Base-by-base conservation (phyloP, 2,888 invertebrate genomes). In the Drosophila antonietae region DNA sequence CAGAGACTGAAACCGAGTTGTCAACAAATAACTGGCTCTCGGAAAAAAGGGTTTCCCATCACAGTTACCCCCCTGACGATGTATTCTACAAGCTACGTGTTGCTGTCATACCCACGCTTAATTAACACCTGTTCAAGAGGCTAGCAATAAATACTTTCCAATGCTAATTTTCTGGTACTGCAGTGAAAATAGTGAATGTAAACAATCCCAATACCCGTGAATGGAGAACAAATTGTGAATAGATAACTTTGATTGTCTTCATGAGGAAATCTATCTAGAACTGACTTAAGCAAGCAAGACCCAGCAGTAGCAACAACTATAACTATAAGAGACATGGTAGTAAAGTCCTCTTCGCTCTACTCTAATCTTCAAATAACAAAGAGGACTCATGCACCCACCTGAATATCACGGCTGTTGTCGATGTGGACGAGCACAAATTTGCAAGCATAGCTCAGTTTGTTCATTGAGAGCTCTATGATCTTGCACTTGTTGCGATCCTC, bases 401-500 rank as follows among this genome's bases (percentile, higher is more conserved):
- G 96, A 76, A 98, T 94, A 92, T 98, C 98, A 53, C 98, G 95
- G 60, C 98, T 97, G 90, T 99, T 99, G 92, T 99, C 99, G 46
- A 99, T 95, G 90, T 98, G 98, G 46, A 99, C 95, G 85, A 97
- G 97, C 18, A 99, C 93, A 68, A 91, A 84, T 91, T 93, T 78
- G 91, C 94, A 75, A 90, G 94, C 46, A 91, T 93, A 92, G 91
- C 94, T 70, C 78, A 91, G 80, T 63, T 91, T 95, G 94, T 68
- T 95, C 94, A 74, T 94, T 92, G 94, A 94, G 23, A 97, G 93
- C 62, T 96, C 97, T 35, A 98, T 95, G 87, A 96, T 96, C 93
- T 98, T 98, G 31, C 97, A 96, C 92, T 98, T 97, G 92, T 98
- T 98, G 66, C 97, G 94, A 93, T 99, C 99, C 90, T 99, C 99